Evolutionary conservation across 1,140 invertebrate species (phyloP), one percentile per base, ranked within the genome.

Genomic region (Lordiphosa stackelbergi): DNA sequence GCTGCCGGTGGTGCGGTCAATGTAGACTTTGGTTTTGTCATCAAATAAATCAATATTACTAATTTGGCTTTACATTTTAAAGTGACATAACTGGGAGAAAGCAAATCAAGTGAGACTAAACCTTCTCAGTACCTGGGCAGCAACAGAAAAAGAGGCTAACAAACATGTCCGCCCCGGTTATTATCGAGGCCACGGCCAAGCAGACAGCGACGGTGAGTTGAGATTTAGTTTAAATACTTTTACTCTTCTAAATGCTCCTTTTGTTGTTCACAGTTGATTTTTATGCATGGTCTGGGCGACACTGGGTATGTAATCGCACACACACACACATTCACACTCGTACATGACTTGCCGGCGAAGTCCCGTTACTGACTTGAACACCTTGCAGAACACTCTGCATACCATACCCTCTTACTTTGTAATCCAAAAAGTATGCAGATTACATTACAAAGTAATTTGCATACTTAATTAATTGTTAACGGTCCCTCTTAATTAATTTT

Each of bases 131-230:
- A 2, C 28, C 35, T 34, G 37, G 22, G 43, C 53, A 36, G 36
- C 66, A 35, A 36, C 24, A 40, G 36, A 31, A 38, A 43, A 68
- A 75, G 75, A 83, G 75, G 72, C 73, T 78, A 55, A 69, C 51
- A 28, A 69, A 58, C 19, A 91, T 91, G 90, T 88, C 91, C 51
- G 91, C 91, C 86, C 93, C 93, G 54, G 93, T 95, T 56, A 91
- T 95, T 77, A 91, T 94, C 66, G 90, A 92, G 63, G 93, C 94
- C 59, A 92, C 93, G 43, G 91, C 91, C 56, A 94, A 93, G 89
- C 94, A 95, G 69, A 94, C 94, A 7, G 93, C 93, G 12, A 94
- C 93, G 75, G 94, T 95, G 89, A 91, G 91, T 89, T 68, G 43
- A 11, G 9, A 34, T 35, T 7, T 6, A 31, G 28, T 7, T 12